A percentile compares a stretch with the other conserved stretches of the same genome.
Evolutionary conservation across 2,797 vertebrate genomes (phyloP).

Genomic region (Molossus alvarezi): DNA sequence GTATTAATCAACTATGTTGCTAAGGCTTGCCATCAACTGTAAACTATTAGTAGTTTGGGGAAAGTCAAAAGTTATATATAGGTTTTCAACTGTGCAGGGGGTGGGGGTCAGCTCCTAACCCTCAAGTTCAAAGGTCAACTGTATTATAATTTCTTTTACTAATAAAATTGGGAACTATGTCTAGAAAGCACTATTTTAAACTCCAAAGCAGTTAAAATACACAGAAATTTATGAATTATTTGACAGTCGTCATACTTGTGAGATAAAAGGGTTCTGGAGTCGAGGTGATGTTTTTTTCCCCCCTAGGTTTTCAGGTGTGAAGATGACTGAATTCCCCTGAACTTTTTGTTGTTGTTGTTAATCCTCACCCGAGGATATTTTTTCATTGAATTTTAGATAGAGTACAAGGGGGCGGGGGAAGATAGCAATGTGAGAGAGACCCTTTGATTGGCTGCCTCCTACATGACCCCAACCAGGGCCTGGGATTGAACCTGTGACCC

Average conservation of each 20-base stretch:
- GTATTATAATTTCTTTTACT: background rate
- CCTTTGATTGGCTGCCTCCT: too few relatives aligned
- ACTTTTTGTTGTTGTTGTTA: background rate
- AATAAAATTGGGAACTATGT: background rate
- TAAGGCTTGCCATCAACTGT: too few relatives aligned
- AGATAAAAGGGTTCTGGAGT: background rate
- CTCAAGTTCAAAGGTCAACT: too few relatives aligned
- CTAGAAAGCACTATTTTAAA: background rate
- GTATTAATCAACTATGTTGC: too few relatives aligned
- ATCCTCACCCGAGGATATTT: too few relatives aligned
- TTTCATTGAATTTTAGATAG: too few relatives aligned
- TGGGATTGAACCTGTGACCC: too few relatives aligned
- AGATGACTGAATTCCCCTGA: background rate
- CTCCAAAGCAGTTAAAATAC: background rate
- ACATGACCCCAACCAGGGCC: too few relatives aligned
- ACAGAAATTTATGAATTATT: background rate
- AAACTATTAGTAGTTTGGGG: too few relatives aligned
- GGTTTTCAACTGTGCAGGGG: background rate
- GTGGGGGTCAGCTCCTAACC: background rate
- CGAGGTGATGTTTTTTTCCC: background rate
- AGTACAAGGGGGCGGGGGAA: too few relatives aligned
- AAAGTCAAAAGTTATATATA: too few relatives aligned
- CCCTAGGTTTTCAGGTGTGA: background rate
- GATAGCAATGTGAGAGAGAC: too few relatives aligned
- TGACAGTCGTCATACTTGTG: background rate